Evolutionary conservation across 2,888 invertebrate genomes (phyloP), one percentile per base, ranked within the genome.

Genomic region (Drosophila nr. perissopoda): DNA sequence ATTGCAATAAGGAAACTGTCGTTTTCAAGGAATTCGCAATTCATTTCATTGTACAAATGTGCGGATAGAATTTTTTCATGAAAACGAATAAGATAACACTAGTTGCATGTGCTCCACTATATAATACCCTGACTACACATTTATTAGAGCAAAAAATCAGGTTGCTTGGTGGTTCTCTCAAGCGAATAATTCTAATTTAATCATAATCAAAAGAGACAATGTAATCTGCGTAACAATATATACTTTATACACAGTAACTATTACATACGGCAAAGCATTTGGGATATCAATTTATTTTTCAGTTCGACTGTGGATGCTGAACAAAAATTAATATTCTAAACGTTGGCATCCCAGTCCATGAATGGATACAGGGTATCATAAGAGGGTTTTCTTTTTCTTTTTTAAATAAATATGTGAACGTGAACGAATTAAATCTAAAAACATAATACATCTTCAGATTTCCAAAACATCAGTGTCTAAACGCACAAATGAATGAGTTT

Each of bases 361-460:
- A 34, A 25, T 25, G 25, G 2, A 3, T 25, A 3, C 18, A 68
- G 53, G 25, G 67, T 40, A 36, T 68, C 42, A n/a, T 16, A 62
- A 73, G 54, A 40, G 54, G 10, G 49, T 13, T 2, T 21, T 7
- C 6, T 10, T 34, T 21, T 65, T 38, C 1, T n/a, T 42, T 69
- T 45, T 52, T 48, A 52, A 53, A 54, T 60, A 82, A 79, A 80
- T 71, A 80, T 69, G 67, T 58, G 49, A 67, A 74, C 77, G 73
- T 73, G 58, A 78, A 54, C 57, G 71, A 82, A 82, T 75, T 75
- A 80, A 80, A 82, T 73, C 75, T 73, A 82, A 82, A 82, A 77
- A 81, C 57, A 66, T 78, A 25, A 1, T 34, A 18, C 18, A 13
- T 45, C 53, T 77, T 58, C 58, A 64, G 27, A 71, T 49, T 49